Evolutionary conservation across 2,888 invertebrate genomes (phyloP), one percentile per base, ranked within the genome.

Genomic region (Thalpophila matura): DNA sequence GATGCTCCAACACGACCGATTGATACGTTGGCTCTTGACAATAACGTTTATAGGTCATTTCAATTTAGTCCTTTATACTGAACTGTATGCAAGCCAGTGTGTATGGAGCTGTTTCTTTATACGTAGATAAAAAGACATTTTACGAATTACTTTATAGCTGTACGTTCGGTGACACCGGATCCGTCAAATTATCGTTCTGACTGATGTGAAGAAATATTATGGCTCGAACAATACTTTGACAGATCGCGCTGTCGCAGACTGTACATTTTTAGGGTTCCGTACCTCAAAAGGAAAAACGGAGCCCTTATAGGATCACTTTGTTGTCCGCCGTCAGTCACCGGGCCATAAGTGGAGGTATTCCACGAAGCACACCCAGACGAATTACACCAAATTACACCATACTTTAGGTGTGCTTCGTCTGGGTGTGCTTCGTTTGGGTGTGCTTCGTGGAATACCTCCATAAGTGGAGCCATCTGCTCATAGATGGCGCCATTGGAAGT

Each of bases 91-190:
- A 59, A 68, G 69, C 46, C 58, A 50, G 58, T 64, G 57, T 79
- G 60, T 67, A 57, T 64, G 57, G 40, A 71, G 61, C 55, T 46
- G 27, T 72, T 79, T 72, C 63, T 62, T 79, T 58, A 61, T 68
- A 76, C 56, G 46, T 76, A 77, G 53, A 66, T 64, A 57, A 73
- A 76, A 77, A 77, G 77, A 79, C 80, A 77, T 77, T 53, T 56
- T 71, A 79, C 58, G 58, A 79, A 79, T 71, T 71, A 66, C 61
- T 79, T 61, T 79, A 49, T 58, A 54, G 18, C 18, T 55, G 50
- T 75, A 67, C 40, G 7, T 20, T 45, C 31, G 42, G 47, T 50
- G 40, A 57, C 50, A 59, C 37, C 20, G 37, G 31, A n/a, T 46
- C 42, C 49, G 29, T 49, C 20, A 20, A 59, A 59, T 43, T 37